Percentiles rank a stretch among this genome's conserved stretches.
Evolutionary conservation across 2,888 invertebrate species (phyloP).

Genomic region (Cenopis cana): DNA sequence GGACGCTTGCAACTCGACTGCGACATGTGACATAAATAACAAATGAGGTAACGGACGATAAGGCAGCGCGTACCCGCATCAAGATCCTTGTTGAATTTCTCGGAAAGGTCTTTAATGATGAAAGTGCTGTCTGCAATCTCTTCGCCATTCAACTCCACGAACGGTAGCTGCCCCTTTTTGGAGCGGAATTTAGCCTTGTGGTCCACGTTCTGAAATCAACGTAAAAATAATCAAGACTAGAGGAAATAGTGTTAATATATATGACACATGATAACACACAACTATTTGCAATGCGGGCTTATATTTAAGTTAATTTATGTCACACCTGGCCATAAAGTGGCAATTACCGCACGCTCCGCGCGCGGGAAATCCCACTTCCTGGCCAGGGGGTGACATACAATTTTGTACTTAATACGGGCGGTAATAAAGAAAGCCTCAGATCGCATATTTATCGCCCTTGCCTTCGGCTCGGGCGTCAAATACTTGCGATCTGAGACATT

Average conservation of each 20-base stretch:
- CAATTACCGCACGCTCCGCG: too few species aligned
- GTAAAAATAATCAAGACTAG: neutral
- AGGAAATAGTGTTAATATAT: neutral
- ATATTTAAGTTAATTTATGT: too few species aligned
- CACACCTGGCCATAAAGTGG: too few species aligned
- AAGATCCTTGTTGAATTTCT: slow-evolving; percentile 92
- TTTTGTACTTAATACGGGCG: too few species aligned
- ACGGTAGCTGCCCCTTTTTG: slow-evolving; percentile 97
- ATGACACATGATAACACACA: too few species aligned
- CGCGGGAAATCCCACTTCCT: too few species aligned
- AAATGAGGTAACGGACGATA: slow-evolving; percentile 45
- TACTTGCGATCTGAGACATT: too few species aligned
- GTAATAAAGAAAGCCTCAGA: too few species aligned
- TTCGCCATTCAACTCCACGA: slow-evolving; percentile 97
- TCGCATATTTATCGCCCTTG: too few species aligned
- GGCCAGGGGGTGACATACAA: too few species aligned
- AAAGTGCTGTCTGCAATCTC: slow-evolving; percentile 97
- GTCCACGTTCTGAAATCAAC: slow-evolving; percentile 93
- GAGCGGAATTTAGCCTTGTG: slow-evolving; percentile 97
- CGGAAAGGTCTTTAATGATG: slow-evolving; percentile 94
- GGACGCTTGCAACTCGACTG: slow-evolving; percentile 23
- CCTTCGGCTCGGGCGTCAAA: too few species aligned
- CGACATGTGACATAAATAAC: slow-evolving; percentile 40
- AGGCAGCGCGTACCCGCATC: slow-evolving; percentile 85
- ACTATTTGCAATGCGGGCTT: neutral